Evolutionary conservation across 2,113 vertebrate species (phyloP).

Genomic region (Cisticola juncidis): DNA sequence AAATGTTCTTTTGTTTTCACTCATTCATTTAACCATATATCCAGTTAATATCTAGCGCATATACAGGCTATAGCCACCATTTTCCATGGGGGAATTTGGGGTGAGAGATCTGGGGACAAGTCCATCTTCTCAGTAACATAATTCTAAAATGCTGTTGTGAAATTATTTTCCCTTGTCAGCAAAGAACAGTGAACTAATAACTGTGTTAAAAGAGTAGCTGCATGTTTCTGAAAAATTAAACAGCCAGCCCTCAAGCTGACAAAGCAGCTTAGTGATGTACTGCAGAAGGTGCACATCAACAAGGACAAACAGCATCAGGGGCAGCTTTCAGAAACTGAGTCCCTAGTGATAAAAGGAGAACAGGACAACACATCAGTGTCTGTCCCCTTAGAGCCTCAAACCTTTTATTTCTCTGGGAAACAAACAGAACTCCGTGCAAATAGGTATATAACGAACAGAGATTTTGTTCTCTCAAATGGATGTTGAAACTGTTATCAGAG

Average conservation of each 20-base stretch:
- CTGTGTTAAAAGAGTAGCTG: background rate
- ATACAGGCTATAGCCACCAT: background rate
- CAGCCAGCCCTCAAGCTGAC: background rate
- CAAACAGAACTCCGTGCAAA: background rate
- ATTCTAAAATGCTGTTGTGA: background rate
- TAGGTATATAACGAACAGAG: background rate
- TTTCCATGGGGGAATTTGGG: background rate
- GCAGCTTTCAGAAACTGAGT: background rate
- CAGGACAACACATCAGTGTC: background rate
- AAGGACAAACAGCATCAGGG: background rate
- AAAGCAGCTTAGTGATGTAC: background rate
- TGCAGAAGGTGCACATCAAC: background rate
- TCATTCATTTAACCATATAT: background rate
- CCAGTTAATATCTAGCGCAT: background rate
- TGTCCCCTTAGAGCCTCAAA: background rate
- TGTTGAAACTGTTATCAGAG: background rate
- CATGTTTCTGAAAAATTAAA: background rate
- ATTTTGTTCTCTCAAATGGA: accelerated
- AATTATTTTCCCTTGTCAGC: background rate
- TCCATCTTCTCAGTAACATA: background rate
- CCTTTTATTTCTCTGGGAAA: background rate
- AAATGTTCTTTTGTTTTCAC: background rate
- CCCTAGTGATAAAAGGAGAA: background rate
- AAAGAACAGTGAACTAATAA: background rate
- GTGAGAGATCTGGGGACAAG: background rate